phyloP scores from a whole-genome alignment of 1,140 invertebrate genomes.

The Choristoneura fumiferana region DNA sequence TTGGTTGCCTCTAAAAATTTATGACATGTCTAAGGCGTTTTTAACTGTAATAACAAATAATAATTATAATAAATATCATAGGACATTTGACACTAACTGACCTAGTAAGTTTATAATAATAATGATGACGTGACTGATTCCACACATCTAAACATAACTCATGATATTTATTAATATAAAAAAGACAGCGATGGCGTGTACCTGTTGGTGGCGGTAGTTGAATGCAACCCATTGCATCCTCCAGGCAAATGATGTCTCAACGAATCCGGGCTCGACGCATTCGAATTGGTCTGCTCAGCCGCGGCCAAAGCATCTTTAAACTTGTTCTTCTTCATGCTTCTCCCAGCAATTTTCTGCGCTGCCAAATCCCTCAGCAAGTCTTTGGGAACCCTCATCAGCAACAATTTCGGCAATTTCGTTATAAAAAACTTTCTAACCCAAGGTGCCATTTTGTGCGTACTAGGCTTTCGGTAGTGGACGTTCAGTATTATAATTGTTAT shows the following conservation, averaged over 20 bases:
- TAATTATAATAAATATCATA: no score
- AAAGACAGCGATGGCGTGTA: no score
- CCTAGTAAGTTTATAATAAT: no score
- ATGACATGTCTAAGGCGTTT: no score
- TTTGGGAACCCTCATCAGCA: constrained; percentile 92
- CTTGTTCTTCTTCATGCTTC: constrained; percentile 81
- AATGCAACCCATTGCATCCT: constrained; percentile 88
- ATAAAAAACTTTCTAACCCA: constrained; percentile 95
- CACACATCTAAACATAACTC: no score
- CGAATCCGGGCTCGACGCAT: constrained; percentile 87
- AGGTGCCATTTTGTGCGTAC: constrained; percentile 97
- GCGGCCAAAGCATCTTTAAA: constrained; percentile 83
- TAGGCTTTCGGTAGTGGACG: constrained; percentile 99
- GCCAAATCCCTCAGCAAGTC: constrained; percentile 88
- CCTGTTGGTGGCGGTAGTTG: constrained; percentile 85
- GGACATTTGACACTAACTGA: no score
- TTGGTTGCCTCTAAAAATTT: no score
- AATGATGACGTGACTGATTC: no score
- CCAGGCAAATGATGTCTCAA: constrained; percentile 81
- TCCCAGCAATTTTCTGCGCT: constrained; percentile 85
- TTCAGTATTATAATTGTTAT: constrained; percentile 99
- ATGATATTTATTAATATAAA: no score
- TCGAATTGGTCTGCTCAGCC: constrained; percentile 84
- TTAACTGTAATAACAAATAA: no score
- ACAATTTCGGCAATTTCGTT: constrained; percentile 87